phyloP scores from a whole-genome alignment of 2,888 invertebrate genomes.

The Ariolimax columbianus region DNA sequence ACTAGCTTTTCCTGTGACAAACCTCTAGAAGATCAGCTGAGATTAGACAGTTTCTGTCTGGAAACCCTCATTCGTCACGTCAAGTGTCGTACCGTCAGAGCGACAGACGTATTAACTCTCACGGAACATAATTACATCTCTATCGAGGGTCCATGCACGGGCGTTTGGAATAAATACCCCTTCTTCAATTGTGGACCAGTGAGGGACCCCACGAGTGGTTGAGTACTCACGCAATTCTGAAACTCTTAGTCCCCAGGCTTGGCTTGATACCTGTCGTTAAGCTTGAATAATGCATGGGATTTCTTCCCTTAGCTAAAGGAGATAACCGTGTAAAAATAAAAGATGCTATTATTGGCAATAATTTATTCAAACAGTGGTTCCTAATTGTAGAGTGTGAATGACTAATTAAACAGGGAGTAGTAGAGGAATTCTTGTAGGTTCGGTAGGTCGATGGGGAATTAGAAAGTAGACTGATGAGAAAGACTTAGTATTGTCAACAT shows the following conservation, averaged over 20 bases:
- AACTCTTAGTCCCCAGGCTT: conserved; percentile 1
- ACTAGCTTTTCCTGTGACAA: no score
- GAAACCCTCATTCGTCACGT: neutral
- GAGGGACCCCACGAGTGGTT: neutral
- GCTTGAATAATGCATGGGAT: conserved; percentile 40
- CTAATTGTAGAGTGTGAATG: conserved; percentile 9
- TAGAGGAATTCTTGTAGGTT: no score
- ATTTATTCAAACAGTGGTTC: conserved; percentile 1
- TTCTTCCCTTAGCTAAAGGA: conserved; percentile 14
- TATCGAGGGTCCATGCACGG: neutral
- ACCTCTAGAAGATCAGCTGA: no score
- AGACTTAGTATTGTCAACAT: no score
- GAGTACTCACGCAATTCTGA: conserved; percentile 13
- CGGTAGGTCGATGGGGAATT: no score
- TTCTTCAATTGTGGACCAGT: neutral
- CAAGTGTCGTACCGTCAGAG: neutral
- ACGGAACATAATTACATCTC: neutral
- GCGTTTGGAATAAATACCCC: neutral
- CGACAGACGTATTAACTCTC: neutral
- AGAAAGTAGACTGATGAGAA: no score
- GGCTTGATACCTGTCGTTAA: conserved; percentile 15
- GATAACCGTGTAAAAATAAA: neutral
- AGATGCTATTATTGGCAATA: conserved; percentile 8
- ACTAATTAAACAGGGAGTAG: conserved; percentile 1
- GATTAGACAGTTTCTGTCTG: neutral